Evolutionary conservation across 2,888 invertebrate species (phyloP), one percentile per base, ranked within the genome.

Genomic region (Hoplodrina ambigua): DNA sequence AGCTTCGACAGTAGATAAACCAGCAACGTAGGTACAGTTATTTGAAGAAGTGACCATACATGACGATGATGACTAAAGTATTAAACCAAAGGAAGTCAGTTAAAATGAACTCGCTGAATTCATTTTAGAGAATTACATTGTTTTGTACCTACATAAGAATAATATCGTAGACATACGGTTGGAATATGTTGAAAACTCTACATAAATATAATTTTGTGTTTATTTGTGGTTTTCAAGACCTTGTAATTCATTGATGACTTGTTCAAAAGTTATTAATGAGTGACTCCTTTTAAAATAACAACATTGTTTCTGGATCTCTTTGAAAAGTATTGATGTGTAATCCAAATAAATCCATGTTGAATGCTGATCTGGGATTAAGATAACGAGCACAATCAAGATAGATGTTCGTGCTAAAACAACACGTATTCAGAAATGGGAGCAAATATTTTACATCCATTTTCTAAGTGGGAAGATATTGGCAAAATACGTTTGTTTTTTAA

Each of bases 351-450:
- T 20, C 15, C 2, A 56, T 46, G 49, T 74, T 50, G 57, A 30
- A 55, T 15, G 13, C 20, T 75, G 33, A 69, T 15, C 20, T 54
- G 46, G 57, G 20, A 65, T 63, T 56, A 49, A 62, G 11, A 57
- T 50, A 54, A 69, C 44, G 63, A 69, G 15, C 11, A 52, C 37
- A 53, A 63, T 54, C 59, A 67, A 72, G 41, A 82, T 57, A 60
- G 20, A 67, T 67, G 44, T 64, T 54, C 52, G 74, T 67, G 57
- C 57, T 72, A 78, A 67, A 78, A 78, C 65, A 78, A 82, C 60
- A 78, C 11, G 37, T 33, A 44, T 37, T 53, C 19, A 25, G 58
- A 55, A 78, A 62, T 44, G 25, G 37, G 79, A 72, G 37, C 73
- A 63, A 56, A 46, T 72, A 37, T n/a, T 52, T 56, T 49, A 49